Evolutionary conservation across 2,113 vertebrate genomes (phyloP).

Genomic region (Ptilonorhynchus violaceus): DNA sequence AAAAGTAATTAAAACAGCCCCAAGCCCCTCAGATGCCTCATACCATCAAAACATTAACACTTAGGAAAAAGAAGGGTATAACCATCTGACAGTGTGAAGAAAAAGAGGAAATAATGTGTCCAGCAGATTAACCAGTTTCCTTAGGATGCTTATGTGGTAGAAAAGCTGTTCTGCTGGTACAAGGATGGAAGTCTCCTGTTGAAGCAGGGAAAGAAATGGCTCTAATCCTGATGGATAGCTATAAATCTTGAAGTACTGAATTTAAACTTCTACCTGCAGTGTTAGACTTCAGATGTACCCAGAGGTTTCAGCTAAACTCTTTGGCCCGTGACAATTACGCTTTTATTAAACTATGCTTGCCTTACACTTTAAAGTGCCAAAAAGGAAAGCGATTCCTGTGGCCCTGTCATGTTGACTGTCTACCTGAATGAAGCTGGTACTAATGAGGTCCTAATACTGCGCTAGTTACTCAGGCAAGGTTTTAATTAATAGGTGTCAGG

Average conservation of each 20-base stretch:
- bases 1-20: not conserved
- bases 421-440: not conserved
- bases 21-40: not conserved
- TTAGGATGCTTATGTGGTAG: not conserved
- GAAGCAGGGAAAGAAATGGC: not conserved
- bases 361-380: not conserved
- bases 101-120: not conserved
- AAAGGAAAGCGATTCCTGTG: not conserved
- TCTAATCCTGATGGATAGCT: not conserved
- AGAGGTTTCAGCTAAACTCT: not conserved
- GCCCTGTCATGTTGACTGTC: not conserved
- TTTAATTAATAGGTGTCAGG: constrained; percentile 47
- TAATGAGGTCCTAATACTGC: constrained; percentile 4
- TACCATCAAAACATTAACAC: not conserved
- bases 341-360: not conserved
- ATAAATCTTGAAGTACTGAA: not conserved
- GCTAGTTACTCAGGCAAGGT: constrained; percentile 1
- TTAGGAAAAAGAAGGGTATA: not conserved
- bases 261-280: not conserved
- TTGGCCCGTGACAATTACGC: not conserved
- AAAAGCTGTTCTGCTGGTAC: not conserved
- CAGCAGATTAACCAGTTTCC: not conserved
- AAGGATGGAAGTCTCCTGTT: not conserved
- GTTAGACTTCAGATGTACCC: not conserved
- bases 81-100: not conserved